Evolutionary conservation across 2,888 invertebrate genomes (phyloP), one percentile per base, ranked within the genome.

Genomic region (Macaria notata): DNA sequence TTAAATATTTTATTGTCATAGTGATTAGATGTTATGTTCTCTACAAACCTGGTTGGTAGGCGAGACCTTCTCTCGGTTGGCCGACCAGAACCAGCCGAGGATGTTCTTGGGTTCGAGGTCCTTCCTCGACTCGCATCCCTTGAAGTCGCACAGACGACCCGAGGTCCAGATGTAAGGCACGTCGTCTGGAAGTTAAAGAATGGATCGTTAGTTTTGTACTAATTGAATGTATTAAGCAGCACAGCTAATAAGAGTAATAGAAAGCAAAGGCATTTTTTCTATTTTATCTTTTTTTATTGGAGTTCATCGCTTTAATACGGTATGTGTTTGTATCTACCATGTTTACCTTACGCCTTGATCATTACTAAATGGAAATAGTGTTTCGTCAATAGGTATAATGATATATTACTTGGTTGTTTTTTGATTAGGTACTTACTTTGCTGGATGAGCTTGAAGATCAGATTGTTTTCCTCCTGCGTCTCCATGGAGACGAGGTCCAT

Each of bases 151-250:
- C 59, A 97, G 94, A 71, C 97, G 95, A 52, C 97, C 98, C 4
- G 96, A 96, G 9, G 98, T 97, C 97, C 98, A 98, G 78, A 98
- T 98, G 92, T 97, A 98, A 3, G 97, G 97, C 47, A 97, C 95
- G 81, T 97, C 96, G 70, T 96, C 95, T 95, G 84, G 38, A 82
- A 19, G 19, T 19, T 19, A 19, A 19, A 1, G 19, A 19, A 19
- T 19, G 1, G 19, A 19, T 19, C 19, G 19, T 19, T 19, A 19
- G 2, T 19, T 19, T 19, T 19, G 19, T 19, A 19, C 19, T 19
- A 19, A 19, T 19, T 19, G 19, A 19, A 19, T 19, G 19, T 19
- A 19, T 2, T 19, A 19, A 1, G 19, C 19, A 19, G 19, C 19
- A 19, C 19, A 19, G 19, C 1, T 19, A 19, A 19, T 19, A 19